A percentile compares a stretch with the other conserved stretches of the same genome.
Conservation (phyloP, 2,797 vertebrate genomes). For the Thunnus albacares region DNA sequence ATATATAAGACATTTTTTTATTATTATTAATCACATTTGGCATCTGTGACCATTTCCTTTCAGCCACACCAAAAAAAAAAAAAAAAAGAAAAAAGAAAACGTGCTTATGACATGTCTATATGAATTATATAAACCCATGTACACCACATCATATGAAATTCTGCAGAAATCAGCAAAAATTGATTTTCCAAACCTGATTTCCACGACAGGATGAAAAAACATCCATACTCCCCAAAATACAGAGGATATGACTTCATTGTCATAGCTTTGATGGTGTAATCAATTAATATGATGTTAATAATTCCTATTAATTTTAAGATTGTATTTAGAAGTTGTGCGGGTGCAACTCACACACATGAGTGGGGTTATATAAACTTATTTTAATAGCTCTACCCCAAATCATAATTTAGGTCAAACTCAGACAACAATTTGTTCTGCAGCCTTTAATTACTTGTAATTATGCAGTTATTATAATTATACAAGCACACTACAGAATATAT, state of each 20-base stretch:
- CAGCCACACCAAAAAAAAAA: not conserved
- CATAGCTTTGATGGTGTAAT: not conserved
- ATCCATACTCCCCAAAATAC: not conserved
- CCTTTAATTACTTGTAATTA: slow-evolving; percentile 35
- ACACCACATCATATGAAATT: too few species aligned
- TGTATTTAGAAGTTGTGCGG: not conserved
- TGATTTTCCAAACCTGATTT: too few species aligned
- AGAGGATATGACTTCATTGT: not conserved
- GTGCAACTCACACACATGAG: not conserved
- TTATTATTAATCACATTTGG: not conserved
- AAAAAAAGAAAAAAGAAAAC: not conserved
- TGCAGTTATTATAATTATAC: slow-evolving; percentile 19
- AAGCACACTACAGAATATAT: not conserved
- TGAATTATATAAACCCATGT: not conserved
- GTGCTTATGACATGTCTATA: fast-evolving
- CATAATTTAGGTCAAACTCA: slow-evolving; percentile 20
- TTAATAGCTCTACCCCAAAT: not conserved
- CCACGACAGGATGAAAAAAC: not conserved
- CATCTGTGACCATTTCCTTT: not conserved
- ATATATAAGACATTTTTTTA: not conserved
- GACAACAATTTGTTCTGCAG: slow-evolving; percentile 23
- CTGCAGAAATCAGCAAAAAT: not conserved
- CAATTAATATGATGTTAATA: not conserved
- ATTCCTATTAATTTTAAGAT: not conserved
- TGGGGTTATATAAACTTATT: not conserved